Evolutionary conservation across 2,113 vertebrate species (phyloP).

Genomic region (Limnothrissa miodon): DNA sequence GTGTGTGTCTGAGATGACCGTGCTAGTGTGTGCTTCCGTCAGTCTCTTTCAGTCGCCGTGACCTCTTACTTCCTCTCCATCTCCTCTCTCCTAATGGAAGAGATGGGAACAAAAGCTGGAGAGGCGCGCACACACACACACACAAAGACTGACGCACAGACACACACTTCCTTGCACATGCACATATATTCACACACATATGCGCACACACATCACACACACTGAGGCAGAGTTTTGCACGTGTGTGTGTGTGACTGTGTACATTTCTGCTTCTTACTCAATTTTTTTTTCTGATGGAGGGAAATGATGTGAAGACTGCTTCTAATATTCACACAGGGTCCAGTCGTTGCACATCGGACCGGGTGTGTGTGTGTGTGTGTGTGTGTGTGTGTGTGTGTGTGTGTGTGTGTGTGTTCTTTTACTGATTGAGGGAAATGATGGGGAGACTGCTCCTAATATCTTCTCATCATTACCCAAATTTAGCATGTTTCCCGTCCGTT

Average conservation of each 20-base stretch:
- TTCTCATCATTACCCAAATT: no score
- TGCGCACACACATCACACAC: no score
- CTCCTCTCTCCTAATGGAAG: neutral
- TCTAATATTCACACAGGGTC: neutral
- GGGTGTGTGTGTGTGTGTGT: neutral
- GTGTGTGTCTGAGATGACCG: slow-evolving; percentile 22
- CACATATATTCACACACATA: no score
- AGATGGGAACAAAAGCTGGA: neutral
- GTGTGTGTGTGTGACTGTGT: neutral
- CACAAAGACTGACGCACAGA: no score
- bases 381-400: slow-evolving; percentile 1
- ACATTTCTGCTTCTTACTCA: neutral
- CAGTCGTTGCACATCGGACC: no score
- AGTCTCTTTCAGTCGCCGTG: neutral
- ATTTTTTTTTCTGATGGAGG: neutral
- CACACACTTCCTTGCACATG: no score
- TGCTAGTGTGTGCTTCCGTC: neutral
- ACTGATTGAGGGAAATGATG: no score
- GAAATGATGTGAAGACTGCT: neutral
- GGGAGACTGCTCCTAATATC: no score
- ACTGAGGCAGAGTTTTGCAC: neutral
- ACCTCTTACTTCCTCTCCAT: slow-evolving; percentile 19
- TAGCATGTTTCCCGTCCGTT: no score
- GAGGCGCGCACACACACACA: no score
- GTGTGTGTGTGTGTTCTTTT: neutral